Conservation (phyloP, 2,888 invertebrate genomes). For the Tipula lateralis region DNA sequence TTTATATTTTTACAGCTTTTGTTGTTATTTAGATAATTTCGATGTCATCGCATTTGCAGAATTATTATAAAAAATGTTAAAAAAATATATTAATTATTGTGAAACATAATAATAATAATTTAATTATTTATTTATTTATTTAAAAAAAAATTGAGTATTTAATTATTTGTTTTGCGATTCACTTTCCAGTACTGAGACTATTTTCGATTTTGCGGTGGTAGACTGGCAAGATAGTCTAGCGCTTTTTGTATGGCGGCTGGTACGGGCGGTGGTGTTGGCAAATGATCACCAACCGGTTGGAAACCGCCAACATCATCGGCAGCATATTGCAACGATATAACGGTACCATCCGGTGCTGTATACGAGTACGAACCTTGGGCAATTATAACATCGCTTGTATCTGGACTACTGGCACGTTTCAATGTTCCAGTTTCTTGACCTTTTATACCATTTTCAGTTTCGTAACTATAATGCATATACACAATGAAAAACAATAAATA, state of each 20-base stretch:
- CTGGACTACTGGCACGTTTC: slow-evolving; percentile 65
- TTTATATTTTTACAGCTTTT: not conserved
- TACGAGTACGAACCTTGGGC: slow-evolving; percentile 64
- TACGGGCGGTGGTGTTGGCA: slow-evolving; percentile 72
- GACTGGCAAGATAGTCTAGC: slow-evolving; percentile 62
- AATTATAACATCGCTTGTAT: slow-evolving; percentile 61
- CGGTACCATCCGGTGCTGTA: slow-evolving; percentile 65
- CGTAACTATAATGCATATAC: slow-evolving; percentile 57
- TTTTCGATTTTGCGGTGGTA: slow-evolving; percentile 53
- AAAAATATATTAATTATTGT: not conserved
- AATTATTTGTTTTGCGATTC: no score
- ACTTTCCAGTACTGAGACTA: no score
- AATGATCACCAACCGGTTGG: slow-evolving; percentile 58
- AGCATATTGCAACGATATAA: slow-evolving; percentile 62
- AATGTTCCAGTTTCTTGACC: slow-evolving; percentile 71
- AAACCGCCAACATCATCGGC: slow-evolving; percentile 70
- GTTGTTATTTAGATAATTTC: not conserved
- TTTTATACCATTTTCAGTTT: slow-evolving; percentile 76
- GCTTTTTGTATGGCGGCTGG: slow-evolving; percentile 72
- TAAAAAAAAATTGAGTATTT: no score
- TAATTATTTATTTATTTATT: not conserved
- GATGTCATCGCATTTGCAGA: slow-evolving; percentile 26
- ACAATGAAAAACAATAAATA: slow-evolving; percentile 37
- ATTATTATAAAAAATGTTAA: no score
- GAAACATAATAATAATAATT: not conserved